phyloP scores from a whole-genome alignment of 2,113 vertebrate species.

The Tauraco erythrolophus region DNA sequence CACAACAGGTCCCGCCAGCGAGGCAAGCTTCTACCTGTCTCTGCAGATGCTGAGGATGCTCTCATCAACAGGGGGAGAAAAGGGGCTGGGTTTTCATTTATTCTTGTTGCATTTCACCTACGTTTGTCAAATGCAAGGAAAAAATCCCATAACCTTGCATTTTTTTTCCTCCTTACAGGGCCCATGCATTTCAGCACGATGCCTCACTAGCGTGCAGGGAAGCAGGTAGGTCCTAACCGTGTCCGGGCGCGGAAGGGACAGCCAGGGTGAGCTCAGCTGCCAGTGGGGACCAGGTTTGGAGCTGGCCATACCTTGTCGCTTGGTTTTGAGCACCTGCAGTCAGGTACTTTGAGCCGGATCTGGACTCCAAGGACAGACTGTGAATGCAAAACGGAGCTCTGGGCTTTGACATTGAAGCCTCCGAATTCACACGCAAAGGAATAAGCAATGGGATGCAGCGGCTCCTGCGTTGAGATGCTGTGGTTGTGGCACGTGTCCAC shows the following conservation, averaged over 20 bases:
- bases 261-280: neutral
- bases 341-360: neutral
- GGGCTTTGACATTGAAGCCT: neutral
- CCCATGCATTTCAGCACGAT: neutral
- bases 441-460: neutral
- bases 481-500: neutral
- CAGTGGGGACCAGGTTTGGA: neutral
- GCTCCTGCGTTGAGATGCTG: neutral
- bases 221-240: neutral
- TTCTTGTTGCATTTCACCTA: neutral
- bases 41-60: neutral
- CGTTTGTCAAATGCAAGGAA: neutral
- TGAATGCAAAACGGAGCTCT: neutral
- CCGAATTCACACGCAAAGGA: fast-evolving
- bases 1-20: neutral
- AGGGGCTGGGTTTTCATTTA: neutral
- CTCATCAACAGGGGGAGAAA: neutral
- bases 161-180: slow-evolving; percentile 33
- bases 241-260: neutral
- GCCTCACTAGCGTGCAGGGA: neutral
- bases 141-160: slow-evolving; percentile 5
- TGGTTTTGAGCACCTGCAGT: neutral
- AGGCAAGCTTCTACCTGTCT: neutral
- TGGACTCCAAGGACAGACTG: neutral
- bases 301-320: neutral